Percentiles rank a stretch among this genome's conserved stretches.
These are phyloP conservation scores for Semnornis frantzii DNA, from an alignment of 2,113 vertebrate species.

Conservation along the genomic window DNA sequence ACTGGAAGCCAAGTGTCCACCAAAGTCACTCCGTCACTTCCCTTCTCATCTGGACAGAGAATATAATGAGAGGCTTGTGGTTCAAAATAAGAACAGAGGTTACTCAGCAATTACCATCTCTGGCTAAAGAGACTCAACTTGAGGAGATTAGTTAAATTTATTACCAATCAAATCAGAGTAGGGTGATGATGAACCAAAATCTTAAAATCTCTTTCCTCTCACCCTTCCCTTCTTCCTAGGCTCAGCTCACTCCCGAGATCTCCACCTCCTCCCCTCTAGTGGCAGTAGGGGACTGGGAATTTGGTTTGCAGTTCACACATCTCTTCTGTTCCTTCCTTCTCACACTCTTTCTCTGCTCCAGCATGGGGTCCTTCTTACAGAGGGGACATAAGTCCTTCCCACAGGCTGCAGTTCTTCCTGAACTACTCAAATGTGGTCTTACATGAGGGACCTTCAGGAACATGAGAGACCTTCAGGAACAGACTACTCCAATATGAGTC, in stretches of 20 bases:
- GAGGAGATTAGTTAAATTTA: neutral
- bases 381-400: neutral
- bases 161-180: neutral
- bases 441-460: neutral
- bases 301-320: neutral
- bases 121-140: neutral
- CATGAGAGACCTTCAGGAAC: neutral
- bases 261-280: neutral
- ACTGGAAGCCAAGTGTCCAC: neutral
- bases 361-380: neutral
- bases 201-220: neutral
- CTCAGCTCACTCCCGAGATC: neutral
- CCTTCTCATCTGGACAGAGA: neutral
- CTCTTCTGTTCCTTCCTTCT: neutral
- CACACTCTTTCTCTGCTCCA: neutral
- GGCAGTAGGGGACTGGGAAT: neutral
- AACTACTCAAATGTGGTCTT: neutral
- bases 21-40: too few relatives aligned
- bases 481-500: neutral
- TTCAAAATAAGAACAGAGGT: neutral
- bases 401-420: neutral
- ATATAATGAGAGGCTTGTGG: neutral
- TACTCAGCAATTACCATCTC: neutral
- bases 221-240: neutral
- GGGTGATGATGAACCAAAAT: neutral